phyloP scores from a whole-genome alignment of 2,888 invertebrate species.

The Drosophila borealis region DNA sequence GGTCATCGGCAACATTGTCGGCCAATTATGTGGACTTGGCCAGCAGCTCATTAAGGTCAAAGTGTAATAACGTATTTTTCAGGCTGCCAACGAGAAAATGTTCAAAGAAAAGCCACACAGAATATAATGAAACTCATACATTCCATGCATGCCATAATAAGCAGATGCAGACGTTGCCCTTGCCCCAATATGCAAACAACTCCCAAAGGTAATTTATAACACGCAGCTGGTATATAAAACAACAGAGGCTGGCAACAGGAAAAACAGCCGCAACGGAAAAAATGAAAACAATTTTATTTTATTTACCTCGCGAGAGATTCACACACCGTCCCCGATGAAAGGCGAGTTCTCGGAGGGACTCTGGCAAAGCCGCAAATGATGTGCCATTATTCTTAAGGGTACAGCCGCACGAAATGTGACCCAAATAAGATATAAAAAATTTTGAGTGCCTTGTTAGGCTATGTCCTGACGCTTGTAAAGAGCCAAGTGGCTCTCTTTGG shows the following conservation, averaged over 20 bases:
- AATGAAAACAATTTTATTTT: constrained; percentile 80
- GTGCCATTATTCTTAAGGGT: constrained; percentile 81
- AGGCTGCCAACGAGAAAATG: constrained; percentile 20
- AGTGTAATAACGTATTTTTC: constrained; percentile 58
- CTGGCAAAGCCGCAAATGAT: constrained; percentile 78
- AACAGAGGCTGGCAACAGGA: constrained; percentile 12
- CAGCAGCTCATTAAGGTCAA: constrained; percentile 61
- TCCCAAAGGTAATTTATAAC: constrained; percentile 71
- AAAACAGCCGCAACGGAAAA: constrained; percentile 22
- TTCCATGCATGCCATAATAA: constrained; percentile 22
- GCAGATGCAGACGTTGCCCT: constrained; percentile 32
- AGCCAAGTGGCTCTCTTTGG: constrained; percentile 25
- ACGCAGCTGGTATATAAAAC: constrained; percentile 53
- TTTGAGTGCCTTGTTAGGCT: constrained; percentile 73
- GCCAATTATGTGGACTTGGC: constrained; percentile 47
- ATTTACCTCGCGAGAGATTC: constrained; percentile 80
- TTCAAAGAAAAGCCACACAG: not conserved
- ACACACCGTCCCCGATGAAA: constrained; percentile 36
- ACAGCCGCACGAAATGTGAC: constrained; percentile 76
- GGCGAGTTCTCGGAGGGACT: constrained; percentile 36
- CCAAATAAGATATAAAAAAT: constrained; percentile 79
- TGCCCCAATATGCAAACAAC: constrained; percentile 55
- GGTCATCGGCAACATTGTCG: constrained; percentile 5
- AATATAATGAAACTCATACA: constrained; percentile 27
- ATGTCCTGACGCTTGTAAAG: constrained; percentile 56